Conservation (phyloP, 2,797 vertebrate genomes). For the Momotus momota region DNA sequence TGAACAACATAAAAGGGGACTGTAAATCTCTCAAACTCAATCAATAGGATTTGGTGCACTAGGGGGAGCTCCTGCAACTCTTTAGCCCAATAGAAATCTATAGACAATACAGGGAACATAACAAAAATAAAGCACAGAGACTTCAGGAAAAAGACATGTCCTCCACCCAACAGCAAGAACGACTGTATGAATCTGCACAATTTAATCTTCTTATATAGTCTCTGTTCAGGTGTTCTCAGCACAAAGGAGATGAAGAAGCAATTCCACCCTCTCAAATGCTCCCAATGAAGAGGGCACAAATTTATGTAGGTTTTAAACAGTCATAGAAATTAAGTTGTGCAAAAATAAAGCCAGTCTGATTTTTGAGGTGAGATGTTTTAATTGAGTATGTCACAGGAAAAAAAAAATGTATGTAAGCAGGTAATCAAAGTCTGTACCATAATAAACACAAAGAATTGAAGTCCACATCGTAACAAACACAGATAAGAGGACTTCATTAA, state of each 20-base stretch:
- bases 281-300: background rate
- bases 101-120: background rate
- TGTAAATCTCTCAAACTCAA: background rate
- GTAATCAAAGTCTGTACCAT: background rate
- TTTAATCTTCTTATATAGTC: background rate
- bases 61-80: slow-evolving; percentile 76
- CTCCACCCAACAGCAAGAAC: background rate
- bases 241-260: background rate
- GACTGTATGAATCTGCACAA: background rate
- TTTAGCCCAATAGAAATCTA: background rate
- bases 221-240: background rate
- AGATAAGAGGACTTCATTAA: background rate
- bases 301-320: background rate
- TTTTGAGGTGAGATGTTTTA: background rate
- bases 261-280: background rate
- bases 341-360: background rate
- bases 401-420: background rate
- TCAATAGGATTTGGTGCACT: background rate
- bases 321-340: background rate
- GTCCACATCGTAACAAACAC: background rate
- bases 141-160: background rate
- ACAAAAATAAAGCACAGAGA: background rate
- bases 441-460: background rate
- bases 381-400: background rate
- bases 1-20: background rate